A percentile compares a stretch with the other conserved stretches of the same genome.
Conservation (phyloP, 2,888 invertebrate species). For the Buathra laborator region DNA sequence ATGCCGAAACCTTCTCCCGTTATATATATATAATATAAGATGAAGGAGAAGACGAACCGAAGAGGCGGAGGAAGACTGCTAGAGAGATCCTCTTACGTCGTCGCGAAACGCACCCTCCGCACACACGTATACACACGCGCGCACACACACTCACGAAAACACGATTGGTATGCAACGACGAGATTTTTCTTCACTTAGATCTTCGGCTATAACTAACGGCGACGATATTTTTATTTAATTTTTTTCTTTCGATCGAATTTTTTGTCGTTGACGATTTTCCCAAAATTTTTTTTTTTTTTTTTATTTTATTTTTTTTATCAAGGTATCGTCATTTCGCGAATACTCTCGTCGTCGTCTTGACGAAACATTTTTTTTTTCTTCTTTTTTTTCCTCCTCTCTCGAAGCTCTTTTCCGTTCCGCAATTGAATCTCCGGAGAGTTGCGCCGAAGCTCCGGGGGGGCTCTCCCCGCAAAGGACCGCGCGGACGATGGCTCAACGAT, state of each 20-base stretch:
- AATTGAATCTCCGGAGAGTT: not conserved
- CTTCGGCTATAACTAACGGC: not conserved
- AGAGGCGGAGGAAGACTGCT: slow-evolving; percentile 63
- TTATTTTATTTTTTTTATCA: slow-evolving; percentile 44
- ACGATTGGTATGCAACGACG: not conserved
- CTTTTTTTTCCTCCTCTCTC: slow-evolving; percentile 4
- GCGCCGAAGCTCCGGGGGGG: not conserved
- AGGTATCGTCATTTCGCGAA: slow-evolving; percentile 36
- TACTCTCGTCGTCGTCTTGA: slow-evolving; percentile 43
- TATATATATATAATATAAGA: slow-evolving; percentile 41
- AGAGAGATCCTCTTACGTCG: slow-evolving; percentile 32
- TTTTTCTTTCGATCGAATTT: not conserved
- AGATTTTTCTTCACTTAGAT: not conserved
- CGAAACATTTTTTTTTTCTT: slow-evolving; percentile 52
- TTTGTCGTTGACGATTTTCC: no score
- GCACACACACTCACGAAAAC: slow-evolving; percentile 4
- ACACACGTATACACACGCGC: not conserved
- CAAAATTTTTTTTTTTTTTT: not conserved
- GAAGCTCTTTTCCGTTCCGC: slow-evolving; percentile 3
- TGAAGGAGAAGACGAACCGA: slow-evolving; percentile 64
- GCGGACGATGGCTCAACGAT: slow-evolving; percentile 61
- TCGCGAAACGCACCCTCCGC: slow-evolving; percentile 33
- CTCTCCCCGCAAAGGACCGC: not conserved
- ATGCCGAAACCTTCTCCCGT: slow-evolving; percentile 28
- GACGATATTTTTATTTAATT: not conserved